Evolutionary conservation across 2,113 vertebrate genomes (phyloP).

Genomic region (Hyperopisus bebe): DNA sequence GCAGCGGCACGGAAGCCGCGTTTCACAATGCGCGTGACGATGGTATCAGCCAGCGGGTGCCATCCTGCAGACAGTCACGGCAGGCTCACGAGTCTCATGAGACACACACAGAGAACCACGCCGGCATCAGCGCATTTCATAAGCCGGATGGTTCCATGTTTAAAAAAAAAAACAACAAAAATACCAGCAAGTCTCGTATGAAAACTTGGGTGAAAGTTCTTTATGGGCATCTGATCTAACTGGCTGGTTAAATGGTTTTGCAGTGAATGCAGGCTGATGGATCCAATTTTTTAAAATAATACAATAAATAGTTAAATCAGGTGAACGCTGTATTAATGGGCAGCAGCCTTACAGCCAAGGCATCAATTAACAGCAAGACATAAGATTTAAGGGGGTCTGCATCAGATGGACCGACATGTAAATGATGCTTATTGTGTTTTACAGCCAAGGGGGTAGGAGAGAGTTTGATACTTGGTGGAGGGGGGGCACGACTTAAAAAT

Average conservation of each 20-base stretch:
- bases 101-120: neutral
- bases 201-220: neutral
- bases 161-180: neutral
- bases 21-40: neutral
- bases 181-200: neutral
- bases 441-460: neutral
- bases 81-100: rapidly evolving
- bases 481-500: neutral
- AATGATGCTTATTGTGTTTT: neutral
- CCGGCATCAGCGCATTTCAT: neutral
- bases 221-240: neutral
- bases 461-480: neutral
- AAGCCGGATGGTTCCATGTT: neutral
- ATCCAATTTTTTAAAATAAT: neutral
- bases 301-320: neutral
- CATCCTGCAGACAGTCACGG: neutral
- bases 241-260: neutral
- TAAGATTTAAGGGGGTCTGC: neutral
- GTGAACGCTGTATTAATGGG: neutral
- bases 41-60: neutral
- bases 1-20: neutral
- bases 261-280: neutral
- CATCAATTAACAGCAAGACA: neutral
- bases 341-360: neutral
- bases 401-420: neutral